Evolutionary conservation across 2,797 vertebrate genomes (phyloP), one percentile per base, ranked within the genome.

Genomic region (Eupleurogrammus muticus): DNA sequence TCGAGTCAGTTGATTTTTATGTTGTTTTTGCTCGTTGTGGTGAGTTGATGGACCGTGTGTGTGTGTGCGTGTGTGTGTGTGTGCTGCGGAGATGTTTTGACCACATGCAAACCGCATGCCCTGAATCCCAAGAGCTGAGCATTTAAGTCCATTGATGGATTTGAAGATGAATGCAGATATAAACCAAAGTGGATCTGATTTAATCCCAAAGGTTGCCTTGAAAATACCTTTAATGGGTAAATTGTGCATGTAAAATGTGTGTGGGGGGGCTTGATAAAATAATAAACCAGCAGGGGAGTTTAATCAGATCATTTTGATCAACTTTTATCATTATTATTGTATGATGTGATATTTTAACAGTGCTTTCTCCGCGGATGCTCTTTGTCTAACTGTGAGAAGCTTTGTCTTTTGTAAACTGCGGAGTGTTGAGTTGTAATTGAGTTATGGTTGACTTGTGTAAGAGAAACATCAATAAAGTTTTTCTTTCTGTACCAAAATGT

Each of bases 401-500:
- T 75, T 82, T 81, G 35, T 42, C 52, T 75, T 70, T 73, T 75
- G 11, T 81, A 54, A 86, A 82, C 56, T 82, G 55, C 76, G 82
- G 59, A 66, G 71, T 82, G 74, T 75, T 70, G 51, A 75, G 74
- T 66, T 87, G 77, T 84, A 84, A 76, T 28, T 28, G 28, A 28
- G 28, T 28, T 28, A 28, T 44, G 59, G n/a, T 66, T 86, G 64
- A 72, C 62, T 61, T 87, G 44, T 90, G 61, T 81, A 83, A 67
- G 32, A 77, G 47, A 81, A 87, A 78, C 54, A 79, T 81, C 73
- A 92, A 93, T 93, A 92, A 93, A 93, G 84, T 75, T 89, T 81
- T 86, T 86, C 79, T 77, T 76, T 80, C 55, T 46, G 6, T 73
- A 79, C 38, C 36, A 49, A 57, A 6, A 5, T 4, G 6, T 65